Evolutionary conservation across 2,797 vertebrate genomes (phyloP).

Genomic region (Myioborus melanocephalus): DNA sequence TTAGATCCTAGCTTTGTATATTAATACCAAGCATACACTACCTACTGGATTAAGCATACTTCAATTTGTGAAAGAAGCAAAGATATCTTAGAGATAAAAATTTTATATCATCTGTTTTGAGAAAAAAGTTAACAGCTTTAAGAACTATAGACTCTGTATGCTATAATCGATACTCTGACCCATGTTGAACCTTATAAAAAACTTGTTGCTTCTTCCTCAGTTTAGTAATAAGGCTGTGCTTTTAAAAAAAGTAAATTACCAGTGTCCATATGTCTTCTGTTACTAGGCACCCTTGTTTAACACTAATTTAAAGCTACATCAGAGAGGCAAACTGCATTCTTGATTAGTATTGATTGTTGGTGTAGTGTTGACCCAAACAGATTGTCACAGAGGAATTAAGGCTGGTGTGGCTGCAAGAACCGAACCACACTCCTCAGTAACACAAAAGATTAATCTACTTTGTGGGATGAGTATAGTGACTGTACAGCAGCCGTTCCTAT

Average conservation of each 20-base stretch:
- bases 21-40: neutral
- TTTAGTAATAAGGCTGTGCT: neutral
- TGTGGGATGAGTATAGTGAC: neutral
- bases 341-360: conserved; percentile 21
- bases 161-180: neutral
- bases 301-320: neutral
- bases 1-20: neutral
- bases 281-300: neutral
- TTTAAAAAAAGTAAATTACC: neutral
- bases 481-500: neutral
- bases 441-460: neutral
- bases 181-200: neutral
- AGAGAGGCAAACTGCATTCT: neutral
- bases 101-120: neutral
- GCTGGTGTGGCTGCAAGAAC: neutral
- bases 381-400: neutral
- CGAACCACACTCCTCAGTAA: neutral
- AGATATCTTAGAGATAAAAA: neutral
- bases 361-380: neutral
- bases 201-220: neutral
- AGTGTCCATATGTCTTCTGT: neutral
- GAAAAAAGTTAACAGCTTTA: neutral
- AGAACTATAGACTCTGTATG: neutral
- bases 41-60: neutral
- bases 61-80: neutral